Base-by-base conservation (phyloP, 2,797 vertebrate genomes). In the Morus bassanus region DNA sequence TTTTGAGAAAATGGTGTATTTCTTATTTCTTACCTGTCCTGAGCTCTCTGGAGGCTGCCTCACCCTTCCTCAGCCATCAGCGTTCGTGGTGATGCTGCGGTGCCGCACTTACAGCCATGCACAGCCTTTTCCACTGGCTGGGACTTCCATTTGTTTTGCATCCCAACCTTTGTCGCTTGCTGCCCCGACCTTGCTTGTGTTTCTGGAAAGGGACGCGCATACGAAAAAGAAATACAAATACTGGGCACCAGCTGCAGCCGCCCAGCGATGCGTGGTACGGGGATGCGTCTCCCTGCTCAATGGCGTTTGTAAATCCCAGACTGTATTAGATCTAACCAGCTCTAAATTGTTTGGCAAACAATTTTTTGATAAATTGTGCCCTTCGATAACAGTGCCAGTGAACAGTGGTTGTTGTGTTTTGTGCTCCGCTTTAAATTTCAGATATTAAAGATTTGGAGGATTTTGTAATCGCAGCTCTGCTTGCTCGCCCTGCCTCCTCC, bases 181-280 rank as follows among this genome's bases (percentile, higher is more conserved):
- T 33, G 69, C 54, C 74, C n/a, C 8, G 9, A 43, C 82, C 54
- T 61, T 13, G 33, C 75, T 7, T 18, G 39, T 48, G 5, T n/a
- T 39, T 8, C 60, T 67, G 61, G 60, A 45, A 13, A 59, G 46
- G 45, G 67, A 25, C 7, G 5, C 1, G 12, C 18, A 4, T 9
- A 7, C 11, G 23, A 18, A 41, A 45, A 17, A n/a, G 65, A 41
- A 6, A 23, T 6, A 10, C 25, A 16, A 59, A 13, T 10, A 1
- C 21, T 1, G 23, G 59, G n/a, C 3, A 15, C 46, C 53, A 10
- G 46, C 27, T 19, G 51, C 37, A 21, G 41, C 27, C 6, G 7
- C 37, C 79, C 16, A 3, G 64, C 1, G 0, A 8, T 19, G 22
- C 0, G 1, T 14, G 37, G 19, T 0, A 0, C 15, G 6, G 37